Base-by-base conservation (phyloP, 2,113 vertebrate species). In the Cnemophilus loriae region DNA sequence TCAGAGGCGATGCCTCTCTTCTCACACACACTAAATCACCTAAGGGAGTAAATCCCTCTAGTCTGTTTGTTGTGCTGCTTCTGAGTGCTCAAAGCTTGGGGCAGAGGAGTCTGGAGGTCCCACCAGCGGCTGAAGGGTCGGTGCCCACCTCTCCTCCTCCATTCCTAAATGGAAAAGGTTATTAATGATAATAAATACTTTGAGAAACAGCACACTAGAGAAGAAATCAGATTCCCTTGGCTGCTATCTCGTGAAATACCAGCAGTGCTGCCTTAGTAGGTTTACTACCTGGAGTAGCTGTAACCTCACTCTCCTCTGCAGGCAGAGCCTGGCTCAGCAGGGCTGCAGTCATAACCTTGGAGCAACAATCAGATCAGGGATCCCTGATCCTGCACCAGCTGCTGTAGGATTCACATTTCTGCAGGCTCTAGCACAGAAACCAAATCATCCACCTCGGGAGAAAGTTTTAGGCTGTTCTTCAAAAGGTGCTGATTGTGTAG, bases 121-220 rank as follows among this genome's bases (percentile, higher is more conserved):
- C 41, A 37, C 1, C 32, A 24, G 22, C 19, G 20, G 27, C 41
- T 30, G 17, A 39, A 60, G 49, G 30, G 18, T 32, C 0, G 0
- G 17, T 64, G 39, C 17, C 7, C 35, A 21, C 19, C 53, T 78
- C 44, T 71, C 11, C 28, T 69, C 14, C 39, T 83, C 63, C n/a
- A 17, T 41, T 33, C 27, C 60, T 35, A 23, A 41, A 39, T 3
- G 5, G 13, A 37, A 82, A 37, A 53, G 24, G 37, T 22, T 44
- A 3, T 41, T 78, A 46, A 68, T 60, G 20, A 8, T 44, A 71
- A 32, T 6, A 61, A 87, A 83, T 8, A 20, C 16, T 33, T 80
- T 56, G 32, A 61, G 63, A 46, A 79, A 73, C 41, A 21, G 7
- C 23, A 42, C 16, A 11, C 4, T 2, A 22, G 52, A 41, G 65